Percentiles rank a stretch among this genome's conserved stretches.
These are phyloP conservation scores for Bos javanicus DNA, from an alignment of 2,113 vertebrate genomes.

Conservation along the genomic window DNA sequence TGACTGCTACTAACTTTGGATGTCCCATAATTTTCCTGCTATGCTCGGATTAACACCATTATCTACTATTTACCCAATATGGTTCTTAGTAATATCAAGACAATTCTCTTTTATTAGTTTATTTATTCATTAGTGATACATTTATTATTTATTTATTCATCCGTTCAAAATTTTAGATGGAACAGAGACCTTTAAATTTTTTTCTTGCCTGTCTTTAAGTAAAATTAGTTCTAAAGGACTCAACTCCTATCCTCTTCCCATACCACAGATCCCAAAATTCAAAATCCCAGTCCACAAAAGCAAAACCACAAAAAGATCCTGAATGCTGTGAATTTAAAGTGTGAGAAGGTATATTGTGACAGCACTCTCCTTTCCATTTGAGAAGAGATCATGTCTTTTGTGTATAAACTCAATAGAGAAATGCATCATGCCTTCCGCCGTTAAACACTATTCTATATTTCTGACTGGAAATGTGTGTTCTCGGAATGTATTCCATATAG, in stretches of 20 bases:
- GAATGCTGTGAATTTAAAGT: neutral
- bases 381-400: neutral
- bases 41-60: neutral
- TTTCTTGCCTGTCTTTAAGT: neutral
- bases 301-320: neutral
- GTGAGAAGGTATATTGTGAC: neutral
- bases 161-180: neutral
- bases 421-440: too few species aligned
- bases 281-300: neutral
- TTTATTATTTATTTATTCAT: neutral
- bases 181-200: neutral
- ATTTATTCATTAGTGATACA: neutral
- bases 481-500: neutral
- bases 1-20: neutral
- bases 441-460: neutral
- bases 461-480: neutral
- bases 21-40: too few species aligned
- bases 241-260: neutral
- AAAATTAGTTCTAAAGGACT: neutral
- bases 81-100: neutral
- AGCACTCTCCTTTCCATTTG: neutral
- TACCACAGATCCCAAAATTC: neutral
- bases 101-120: neutral
- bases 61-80: fast-evolving
- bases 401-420: neutral